A percentile compares a stretch with the other conserved stretches of the same genome.
Conservation (phyloP, 2,113 vertebrate genomes). For the Cyanocitta stelleri region DNA sequence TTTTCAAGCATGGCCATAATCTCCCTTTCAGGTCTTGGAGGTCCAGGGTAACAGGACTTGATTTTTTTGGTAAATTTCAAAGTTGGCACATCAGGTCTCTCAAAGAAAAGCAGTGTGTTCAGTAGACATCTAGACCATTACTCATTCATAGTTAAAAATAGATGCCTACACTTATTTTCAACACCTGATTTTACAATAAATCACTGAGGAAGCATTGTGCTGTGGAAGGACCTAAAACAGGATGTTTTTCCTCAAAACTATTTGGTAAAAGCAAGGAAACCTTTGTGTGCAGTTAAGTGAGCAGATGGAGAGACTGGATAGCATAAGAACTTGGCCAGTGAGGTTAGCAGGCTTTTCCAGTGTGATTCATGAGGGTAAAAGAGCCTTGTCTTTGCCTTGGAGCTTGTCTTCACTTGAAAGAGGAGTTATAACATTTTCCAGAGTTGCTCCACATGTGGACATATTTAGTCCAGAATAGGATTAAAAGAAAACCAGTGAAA, state of each 20-base stretch:
- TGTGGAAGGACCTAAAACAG: neutral
- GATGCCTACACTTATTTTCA: neutral
- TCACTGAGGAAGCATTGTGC: neutral
- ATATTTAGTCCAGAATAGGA: neutral
- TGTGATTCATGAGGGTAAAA: neutral
- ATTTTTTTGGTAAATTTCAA: neutral
- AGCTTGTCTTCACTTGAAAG: constrained; percentile 8
- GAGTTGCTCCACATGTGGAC: neutral
- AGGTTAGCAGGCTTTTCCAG: neutral
- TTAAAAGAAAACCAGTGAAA: neutral
- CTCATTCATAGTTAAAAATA: neutral
- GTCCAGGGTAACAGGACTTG: neutral
- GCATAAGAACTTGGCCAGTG: neutral
- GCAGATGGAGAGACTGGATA: neutral
- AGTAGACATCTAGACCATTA: neutral
- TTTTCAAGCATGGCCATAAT: neutral
- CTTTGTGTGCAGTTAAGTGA: neutral
- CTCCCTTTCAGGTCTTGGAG: neutral
- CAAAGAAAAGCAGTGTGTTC: neutral
- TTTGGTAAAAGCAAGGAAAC: neutral
- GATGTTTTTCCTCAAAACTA: neutral
- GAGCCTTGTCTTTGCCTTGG: neutral
- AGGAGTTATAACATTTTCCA: neutral
- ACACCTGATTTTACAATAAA: neutral
- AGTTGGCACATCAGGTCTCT: neutral